These are phyloP conservation scores for Uria aalge DNA, from an alignment of 2,113 vertebrate species.

Conservation along the genomic window DNA sequence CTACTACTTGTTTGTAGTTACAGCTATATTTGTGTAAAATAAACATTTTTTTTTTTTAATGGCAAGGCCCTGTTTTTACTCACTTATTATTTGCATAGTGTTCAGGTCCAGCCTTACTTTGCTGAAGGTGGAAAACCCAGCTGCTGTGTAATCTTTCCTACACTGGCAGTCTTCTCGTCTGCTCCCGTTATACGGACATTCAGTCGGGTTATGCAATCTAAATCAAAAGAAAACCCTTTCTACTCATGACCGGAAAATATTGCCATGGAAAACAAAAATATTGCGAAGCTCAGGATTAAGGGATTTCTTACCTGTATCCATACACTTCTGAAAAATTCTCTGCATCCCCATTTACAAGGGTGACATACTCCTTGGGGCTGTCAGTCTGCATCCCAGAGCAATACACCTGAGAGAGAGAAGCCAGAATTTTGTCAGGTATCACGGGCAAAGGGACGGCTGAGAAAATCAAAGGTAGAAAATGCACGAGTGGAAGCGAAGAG, in stretches of 20 bases:
- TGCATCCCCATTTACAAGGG: constrained; percentile 82
- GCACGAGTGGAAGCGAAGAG: neutral
- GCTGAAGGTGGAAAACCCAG: constrained; percentile 90
- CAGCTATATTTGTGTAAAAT: neutral
- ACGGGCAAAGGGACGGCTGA: neutral
- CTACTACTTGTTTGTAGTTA: neutral
- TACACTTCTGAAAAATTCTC: constrained; percentile 98
- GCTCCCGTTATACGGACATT: constrained; percentile 91
- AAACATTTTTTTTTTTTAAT: neutral
- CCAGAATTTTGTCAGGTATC: neutral
- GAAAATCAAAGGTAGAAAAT: neutral
- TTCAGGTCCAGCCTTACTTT: constrained; percentile 90
- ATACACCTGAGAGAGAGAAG: constrained; percentile 81
- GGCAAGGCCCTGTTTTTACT: constrained; percentile 69
- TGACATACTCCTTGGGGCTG: constrained; percentile 88
- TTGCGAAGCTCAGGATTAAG: neutral
- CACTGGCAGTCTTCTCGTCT: constrained; percentile 89
- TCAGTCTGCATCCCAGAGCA: constrained; percentile 92
- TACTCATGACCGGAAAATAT: constrained; percentile 26
- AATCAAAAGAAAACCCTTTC: constrained; percentile 51
- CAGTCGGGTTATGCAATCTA: constrained; percentile 92
- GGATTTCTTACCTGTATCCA: constrained; percentile 86
- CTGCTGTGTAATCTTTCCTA: constrained; percentile 88
- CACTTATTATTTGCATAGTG: constrained; percentile 93
- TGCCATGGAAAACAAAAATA: neutral